Percentiles rank a stretch among this genome's conserved stretches.
Conservation (phyloP, 2,888 invertebrate species). For the Pristionchus exspectatus region DNA sequence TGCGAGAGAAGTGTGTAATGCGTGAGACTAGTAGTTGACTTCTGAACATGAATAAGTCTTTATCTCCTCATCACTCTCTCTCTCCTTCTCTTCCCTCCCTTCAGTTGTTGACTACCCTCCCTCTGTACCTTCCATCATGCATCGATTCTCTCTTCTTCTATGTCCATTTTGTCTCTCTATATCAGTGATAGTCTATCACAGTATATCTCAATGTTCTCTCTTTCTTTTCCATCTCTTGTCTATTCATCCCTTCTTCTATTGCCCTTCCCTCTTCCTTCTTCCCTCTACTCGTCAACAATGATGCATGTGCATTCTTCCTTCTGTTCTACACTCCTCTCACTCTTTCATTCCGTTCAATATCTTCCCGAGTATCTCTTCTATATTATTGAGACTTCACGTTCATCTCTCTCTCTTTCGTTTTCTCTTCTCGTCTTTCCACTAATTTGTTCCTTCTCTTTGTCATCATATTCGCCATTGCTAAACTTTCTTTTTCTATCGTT, state of each 20-base stretch:
- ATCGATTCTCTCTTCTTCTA: slow-evolving; percentile 6
- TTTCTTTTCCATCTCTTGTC: neutral
- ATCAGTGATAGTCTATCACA: slow-evolving; percentile 44
- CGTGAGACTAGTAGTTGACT: slow-evolving; percentile 21
- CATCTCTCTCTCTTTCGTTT: neutral
- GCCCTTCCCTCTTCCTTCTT: neutral
- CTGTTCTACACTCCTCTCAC: neutral
- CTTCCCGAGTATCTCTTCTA: neutral
- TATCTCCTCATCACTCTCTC: slow-evolving; percentile 11
- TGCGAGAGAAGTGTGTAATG: slow-evolving; percentile 27
- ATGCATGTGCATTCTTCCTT: neutral
- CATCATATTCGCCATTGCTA: neutral
- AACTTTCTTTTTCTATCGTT: neutral
- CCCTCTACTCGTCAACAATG: slow-evolving; percentile 2
- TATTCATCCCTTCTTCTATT: neutral
- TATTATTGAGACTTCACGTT: slow-evolving; percentile 24
- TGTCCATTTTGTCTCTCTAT: neutral
- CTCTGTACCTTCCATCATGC: slow-evolving; percentile 10
- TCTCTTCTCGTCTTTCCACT: neutral
- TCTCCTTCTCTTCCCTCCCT: neutral
- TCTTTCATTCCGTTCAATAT: neutral
- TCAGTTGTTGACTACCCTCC: slow-evolving; percentile 35
- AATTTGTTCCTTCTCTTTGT: neutral
- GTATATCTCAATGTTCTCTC: neutral
- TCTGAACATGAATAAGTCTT: slow-evolving; percentile 31